Evolutionary conservation across 2,797 vertebrate genomes (phyloP).

Genomic region (Tadarida brasiliensis): DNA sequence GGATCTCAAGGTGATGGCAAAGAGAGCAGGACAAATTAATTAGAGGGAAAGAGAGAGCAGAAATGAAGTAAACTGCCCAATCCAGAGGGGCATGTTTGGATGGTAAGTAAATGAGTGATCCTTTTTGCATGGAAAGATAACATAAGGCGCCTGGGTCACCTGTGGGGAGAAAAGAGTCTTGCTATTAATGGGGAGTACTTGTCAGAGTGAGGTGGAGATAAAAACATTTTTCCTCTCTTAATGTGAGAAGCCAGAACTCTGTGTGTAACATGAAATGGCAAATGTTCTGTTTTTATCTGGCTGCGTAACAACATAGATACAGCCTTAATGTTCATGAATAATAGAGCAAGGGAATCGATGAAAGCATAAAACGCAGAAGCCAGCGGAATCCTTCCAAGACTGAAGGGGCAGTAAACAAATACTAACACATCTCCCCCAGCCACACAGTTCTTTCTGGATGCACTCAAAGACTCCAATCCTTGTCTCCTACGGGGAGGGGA

Average conservation of each 20-base stretch:
- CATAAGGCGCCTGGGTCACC: not conserved
- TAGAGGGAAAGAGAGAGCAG: not conserved
- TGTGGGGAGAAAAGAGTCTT: not conserved
- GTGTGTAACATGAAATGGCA: not conserved
- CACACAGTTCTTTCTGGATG: not conserved
- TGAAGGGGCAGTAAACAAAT: not conserved
- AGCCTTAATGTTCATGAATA: not conserved
- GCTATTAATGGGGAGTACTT: not conserved
- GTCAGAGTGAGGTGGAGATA: not conserved
- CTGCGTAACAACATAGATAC: not conserved
- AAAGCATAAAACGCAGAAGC: not conserved
- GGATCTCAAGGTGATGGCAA: not conserved
- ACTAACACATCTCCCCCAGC: not conserved
- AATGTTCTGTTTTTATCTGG: not conserved
- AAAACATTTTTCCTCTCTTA: not conserved
- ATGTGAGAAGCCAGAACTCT: not conserved
- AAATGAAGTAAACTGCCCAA: not conserved
- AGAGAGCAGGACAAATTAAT: not conserved
- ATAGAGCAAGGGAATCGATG: not conserved
- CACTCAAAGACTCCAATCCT: not conserved
- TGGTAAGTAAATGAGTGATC: not conserved
- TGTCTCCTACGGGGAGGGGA: slow-evolving; percentile 53
- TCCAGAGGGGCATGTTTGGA: not conserved
- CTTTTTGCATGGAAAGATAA: not conserved
- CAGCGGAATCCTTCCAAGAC: not conserved